These are phyloP conservation scores for Stramonita haemastoma DNA, from an alignment of 2,888 invertebrate genomes.

Conservation along the genomic window DNA sequence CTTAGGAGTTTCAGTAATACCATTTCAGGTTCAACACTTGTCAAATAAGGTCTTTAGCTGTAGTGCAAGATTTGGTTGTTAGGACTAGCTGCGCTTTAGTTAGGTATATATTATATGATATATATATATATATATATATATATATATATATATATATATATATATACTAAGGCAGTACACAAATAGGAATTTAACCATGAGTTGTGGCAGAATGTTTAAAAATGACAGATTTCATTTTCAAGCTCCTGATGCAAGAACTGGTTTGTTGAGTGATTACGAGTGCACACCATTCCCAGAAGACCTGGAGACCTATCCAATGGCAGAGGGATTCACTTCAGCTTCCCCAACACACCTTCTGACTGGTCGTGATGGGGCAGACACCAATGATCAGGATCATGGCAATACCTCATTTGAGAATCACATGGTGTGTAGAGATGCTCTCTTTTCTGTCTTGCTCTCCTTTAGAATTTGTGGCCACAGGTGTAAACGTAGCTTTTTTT, in stretches of 20 bases:
- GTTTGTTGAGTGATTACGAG: background rate
- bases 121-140: no score
- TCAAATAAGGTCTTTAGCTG: no score
- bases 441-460: no score
- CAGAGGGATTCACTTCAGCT: background rate
- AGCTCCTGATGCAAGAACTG: background rate
- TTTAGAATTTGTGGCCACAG: background rate
- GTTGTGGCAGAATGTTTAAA: background rate
- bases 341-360: slow-evolving; percentile 31
- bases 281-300: background rate
- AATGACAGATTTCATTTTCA: background rate
- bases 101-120: no score
- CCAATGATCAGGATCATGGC: background rate
- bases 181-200: background rate
- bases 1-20: no score
- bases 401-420: background rate
- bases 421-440: background rate
- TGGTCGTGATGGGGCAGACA: background rate
- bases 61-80: no score
- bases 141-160: no score
- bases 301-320: background rate
- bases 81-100: no score
- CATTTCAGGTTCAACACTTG: no score
- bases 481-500: background rate
- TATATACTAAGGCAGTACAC: no score